A percentile compares a stretch with the other conserved stretches of the same genome.
These are phyloP conservation scores for Drosophila multiciliata DNA, from an alignment of 2,888 invertebrate species.

Conservation along the genomic window DNA sequence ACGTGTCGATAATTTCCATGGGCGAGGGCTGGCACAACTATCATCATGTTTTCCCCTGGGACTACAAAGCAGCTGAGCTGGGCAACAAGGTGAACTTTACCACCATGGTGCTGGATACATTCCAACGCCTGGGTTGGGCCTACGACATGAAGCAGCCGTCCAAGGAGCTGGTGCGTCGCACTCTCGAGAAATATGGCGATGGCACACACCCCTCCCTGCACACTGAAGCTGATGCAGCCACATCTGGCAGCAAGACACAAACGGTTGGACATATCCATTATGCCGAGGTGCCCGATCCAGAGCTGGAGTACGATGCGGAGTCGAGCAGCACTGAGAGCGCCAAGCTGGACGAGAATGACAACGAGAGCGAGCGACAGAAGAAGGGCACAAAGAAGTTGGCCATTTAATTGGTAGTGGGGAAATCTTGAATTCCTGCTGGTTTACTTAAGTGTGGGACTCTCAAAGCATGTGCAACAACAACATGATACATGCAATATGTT, in stretches of 20 bases:
- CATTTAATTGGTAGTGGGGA: conserved; percentile 8
- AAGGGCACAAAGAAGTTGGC: conserved; percentile 64
- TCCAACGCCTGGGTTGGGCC: conserved; percentile 90
- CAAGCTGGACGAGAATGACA: conserved; percentile 82
- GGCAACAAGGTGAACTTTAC: conserved; percentile 90
- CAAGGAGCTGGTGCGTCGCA: conserved; percentile 86
- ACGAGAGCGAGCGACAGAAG: conserved; percentile 71
- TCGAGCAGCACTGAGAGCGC: conserved; percentile 83
- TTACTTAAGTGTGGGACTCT: conserved; percentile 43
- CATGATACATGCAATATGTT: conserved; percentile 21
- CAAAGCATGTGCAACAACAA: conserved; percentile 28
- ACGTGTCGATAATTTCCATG: conserved; percentile 90
- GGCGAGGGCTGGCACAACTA: conserved; percentile 98
- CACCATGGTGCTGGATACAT: conserved; percentile 89
- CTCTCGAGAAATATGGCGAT: conserved; percentile 86
- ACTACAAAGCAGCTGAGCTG: conserved; percentile 96
- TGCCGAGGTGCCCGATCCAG: conserved; percentile 83
- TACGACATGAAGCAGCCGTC: conserved; percentile 91
- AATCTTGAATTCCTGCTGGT: conserved; percentile 16
- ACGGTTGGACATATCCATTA: conserved; percentile 78
- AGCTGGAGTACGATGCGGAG: conserved; percentile 79
- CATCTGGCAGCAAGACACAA: conserved; percentile 30
- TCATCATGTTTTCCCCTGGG: conserved; percentile 97
- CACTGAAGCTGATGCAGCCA: conserved; percentile 24
- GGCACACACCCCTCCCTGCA: conserved; percentile 78